Conservation (phyloP, 2,888 invertebrate species). For the Andricus quercusramuli region DNA sequence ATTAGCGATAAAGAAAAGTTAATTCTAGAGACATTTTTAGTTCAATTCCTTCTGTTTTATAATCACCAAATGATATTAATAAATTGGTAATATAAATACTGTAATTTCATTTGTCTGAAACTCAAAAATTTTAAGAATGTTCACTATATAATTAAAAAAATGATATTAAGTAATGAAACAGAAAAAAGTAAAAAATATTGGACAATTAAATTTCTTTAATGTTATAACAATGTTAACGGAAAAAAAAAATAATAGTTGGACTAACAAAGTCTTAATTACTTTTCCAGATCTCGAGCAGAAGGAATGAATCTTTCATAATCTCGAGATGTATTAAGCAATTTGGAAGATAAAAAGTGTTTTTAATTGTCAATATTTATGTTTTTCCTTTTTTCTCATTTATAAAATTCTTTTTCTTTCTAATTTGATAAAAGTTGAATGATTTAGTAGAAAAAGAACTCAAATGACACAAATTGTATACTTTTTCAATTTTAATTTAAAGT, state of each 20-base stretch:
- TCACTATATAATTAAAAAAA: neutral
- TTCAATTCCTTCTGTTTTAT: neutral
- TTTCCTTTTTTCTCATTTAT: neutral
- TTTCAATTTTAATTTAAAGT: no score
- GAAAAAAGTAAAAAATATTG: no score
- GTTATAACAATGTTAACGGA: no score
- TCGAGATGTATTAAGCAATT: neutral
- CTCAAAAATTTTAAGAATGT: neutral
- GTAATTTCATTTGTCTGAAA: neutral
- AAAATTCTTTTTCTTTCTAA: neutral
- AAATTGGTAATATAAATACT: neutral
- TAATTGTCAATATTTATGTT: neutral
- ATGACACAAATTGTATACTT: no score
- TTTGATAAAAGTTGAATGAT: neutral
- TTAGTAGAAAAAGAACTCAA: neutral
- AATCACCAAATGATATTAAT: neutral
- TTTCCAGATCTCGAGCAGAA: neutral
- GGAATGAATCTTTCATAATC: conserved; percentile 10
- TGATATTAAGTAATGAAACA: neutral
- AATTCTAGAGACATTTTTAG: neutral
- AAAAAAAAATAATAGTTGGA: neutral
- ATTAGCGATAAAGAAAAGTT: neutral
- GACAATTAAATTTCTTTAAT: no score
- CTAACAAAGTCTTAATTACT: neutral
- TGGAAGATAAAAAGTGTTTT: neutral